Evolutionary conservation across 2,797 vertebrate species (phyloP).

Genomic region (Galago senegalensis): DNA sequence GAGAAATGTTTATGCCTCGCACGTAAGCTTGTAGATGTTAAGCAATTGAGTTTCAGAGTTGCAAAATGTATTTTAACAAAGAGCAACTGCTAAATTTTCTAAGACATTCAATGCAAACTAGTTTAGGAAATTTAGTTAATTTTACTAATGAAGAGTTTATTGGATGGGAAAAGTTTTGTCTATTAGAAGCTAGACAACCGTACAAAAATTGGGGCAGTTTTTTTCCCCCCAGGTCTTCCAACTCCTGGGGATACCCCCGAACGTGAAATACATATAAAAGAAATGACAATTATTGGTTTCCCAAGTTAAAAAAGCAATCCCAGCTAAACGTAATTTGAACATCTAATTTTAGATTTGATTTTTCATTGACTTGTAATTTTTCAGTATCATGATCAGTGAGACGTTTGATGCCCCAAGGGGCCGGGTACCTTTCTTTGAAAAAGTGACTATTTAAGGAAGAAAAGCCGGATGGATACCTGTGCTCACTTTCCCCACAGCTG

Average conservation of each 20-base stretch:
- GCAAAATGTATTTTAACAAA: background rate
- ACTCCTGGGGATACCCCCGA: background rate
- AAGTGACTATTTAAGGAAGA: background rate
- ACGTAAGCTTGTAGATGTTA: background rate
- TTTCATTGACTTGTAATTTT: background rate
- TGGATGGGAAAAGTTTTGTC: background rate
- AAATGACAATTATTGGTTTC: background rate
- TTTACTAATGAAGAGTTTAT: background rate
- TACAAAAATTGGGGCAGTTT: background rate
- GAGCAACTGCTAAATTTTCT: background rate
- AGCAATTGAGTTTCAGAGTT: background rate
- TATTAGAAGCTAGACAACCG: background rate
- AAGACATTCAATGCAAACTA: background rate
- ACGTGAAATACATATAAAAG: background rate
- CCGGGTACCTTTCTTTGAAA: background rate
- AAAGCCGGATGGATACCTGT: rapidly evolving
- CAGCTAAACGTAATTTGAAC: background rate
- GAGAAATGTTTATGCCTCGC: background rate
- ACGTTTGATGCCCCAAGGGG: background rate
- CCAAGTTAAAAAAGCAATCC: background rate
- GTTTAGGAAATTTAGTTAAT: background rate
- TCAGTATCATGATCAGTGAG: background rate
- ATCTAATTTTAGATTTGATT: background rate
- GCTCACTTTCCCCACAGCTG: background rate
- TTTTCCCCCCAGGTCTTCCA: background rate